Conservation (phyloP, 2,113 vertebrate species). For the Ceuthmochares aereus region DNA sequence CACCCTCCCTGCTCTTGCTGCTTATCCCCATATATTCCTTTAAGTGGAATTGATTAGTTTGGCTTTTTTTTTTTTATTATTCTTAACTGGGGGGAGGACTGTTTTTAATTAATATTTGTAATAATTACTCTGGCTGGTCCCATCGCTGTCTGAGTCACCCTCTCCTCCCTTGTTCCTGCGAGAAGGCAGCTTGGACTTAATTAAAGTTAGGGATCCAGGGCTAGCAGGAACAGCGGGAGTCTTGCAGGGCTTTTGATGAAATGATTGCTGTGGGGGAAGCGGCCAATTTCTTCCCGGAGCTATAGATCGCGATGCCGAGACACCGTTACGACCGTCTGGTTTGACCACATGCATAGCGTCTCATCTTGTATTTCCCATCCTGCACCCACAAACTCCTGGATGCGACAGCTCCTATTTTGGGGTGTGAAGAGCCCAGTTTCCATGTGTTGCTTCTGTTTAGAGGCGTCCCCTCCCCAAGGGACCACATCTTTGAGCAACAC, state of each 20-base stretch:
- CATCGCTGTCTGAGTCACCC: constrained; percentile 34
- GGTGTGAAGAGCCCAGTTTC: background rate
- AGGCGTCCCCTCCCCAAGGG: background rate
- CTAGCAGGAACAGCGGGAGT: constrained; percentile 41
- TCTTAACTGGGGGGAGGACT: background rate
- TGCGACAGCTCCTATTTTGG: background rate
- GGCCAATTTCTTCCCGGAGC: background rate
- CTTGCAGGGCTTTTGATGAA: constrained; percentile 34
- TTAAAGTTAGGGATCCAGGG: constrained; percentile 55
- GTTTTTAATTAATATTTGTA: constrained; percentile 64
- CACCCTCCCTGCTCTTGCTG: constrained; percentile 26
- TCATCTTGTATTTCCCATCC: background rate
- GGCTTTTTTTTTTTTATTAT: background rate
- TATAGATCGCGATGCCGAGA: background rate
- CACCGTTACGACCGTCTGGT: background rate
- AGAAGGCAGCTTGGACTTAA: constrained; percentile 53
- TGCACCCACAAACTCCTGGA: accelerated
- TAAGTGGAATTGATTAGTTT: constrained; percentile 52
- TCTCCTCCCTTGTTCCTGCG: background rate
- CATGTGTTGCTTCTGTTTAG: background rate
- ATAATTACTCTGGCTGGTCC: constrained; percentile 37
- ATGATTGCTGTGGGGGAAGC: constrained; percentile 37
- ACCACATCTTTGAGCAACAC: accelerated
- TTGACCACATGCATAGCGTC: background rate
- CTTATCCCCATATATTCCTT: constrained; percentile 22